Conservation (phyloP, 1,140 invertebrate species). For the Heliconius nattereri region DNA sequence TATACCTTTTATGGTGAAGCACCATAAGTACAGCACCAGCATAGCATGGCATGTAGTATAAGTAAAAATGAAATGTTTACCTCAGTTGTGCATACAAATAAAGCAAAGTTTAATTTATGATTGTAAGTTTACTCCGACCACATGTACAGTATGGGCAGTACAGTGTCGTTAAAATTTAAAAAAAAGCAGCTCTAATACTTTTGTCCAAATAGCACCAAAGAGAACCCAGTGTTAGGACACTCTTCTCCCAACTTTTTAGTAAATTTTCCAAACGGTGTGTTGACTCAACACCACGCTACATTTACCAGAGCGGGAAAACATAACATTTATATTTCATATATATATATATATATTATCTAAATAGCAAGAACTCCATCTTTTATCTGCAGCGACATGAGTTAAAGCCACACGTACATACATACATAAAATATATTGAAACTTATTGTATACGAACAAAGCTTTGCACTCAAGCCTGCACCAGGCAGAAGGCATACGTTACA, state of each 20-base stretch:
- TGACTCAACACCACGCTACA: no score
- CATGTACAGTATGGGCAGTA: constrained; percentile 8
- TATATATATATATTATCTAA: no score
- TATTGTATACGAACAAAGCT: constrained; percentile 2
- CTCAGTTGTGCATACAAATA: constrained; percentile 2
- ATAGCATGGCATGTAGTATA: neutral
- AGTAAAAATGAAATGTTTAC: constrained; percentile 7
- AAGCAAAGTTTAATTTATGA: neutral
- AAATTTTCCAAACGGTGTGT: no score
- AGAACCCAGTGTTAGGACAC: neutral
- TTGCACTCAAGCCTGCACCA: constrained; percentile 9
- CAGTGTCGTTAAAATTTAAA: neutral
- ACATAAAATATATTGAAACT: neutral
- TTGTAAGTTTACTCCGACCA: constrained; percentile 5
- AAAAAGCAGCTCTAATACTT: no score
- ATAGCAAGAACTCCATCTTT: neutral
- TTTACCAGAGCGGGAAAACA: no score
- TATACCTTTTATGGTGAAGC: neutral
- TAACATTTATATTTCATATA: no score
- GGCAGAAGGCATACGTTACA: constrained; percentile 4
- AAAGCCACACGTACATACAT: neutral
- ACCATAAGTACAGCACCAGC: neutral
- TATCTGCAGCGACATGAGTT: constrained; percentile 1
- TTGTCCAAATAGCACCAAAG: no score
- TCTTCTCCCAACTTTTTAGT: no score